Evolutionary conservation across 2,888 invertebrate species (phyloP), one percentile per base, ranked within the genome.

Genomic region (Tinea trinotella): DNA sequence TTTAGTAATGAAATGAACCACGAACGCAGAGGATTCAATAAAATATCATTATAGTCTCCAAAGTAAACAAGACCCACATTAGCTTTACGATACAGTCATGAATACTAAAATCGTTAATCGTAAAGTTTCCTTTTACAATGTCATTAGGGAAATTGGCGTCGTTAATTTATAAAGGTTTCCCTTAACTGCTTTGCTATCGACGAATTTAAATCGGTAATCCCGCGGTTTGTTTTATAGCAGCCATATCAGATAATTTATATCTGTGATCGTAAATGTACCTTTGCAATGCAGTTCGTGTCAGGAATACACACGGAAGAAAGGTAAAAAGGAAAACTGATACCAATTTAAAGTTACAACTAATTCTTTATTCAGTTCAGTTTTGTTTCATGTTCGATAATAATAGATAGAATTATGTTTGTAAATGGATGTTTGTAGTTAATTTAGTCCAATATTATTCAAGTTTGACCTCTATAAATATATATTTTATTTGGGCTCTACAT

Each of bases 61-160:
- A 30, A 40, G 40, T 40, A 15, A 40, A 40, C 40, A 15, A 40
- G 12, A n/a, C 13, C 3, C 40, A 15, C 40, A 12, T 40, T 40
- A 40, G 12, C 40, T 40, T 40, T 40, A 40, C 40, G 40, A 48
- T 20, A 48, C 20, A 48, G 20, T 17, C 2, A 48, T 48, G 48
- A 48, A 54, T 54, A 24, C 48, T 54, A 62, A 67, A 71, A 68
- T 64, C 65, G 67, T 70, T 68, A 71, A 72, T 76, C 77, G 79
- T 79, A 75, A 83, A 82, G 70, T 76, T 82, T 74, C 74, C 81
- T 77, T 84, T 83, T 81, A 83, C 80, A 81, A 68, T 76, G 77
- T 83, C 81, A 84, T 85, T 83, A 84, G 79, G 81, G 75, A 83
- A 83, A 85, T 84, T 82, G 79, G 70, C 66, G 59, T 75, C 79